Evolutionary conservation across 2,888 invertebrate species (phyloP).

Genomic region (Phortica okadai): DNA sequence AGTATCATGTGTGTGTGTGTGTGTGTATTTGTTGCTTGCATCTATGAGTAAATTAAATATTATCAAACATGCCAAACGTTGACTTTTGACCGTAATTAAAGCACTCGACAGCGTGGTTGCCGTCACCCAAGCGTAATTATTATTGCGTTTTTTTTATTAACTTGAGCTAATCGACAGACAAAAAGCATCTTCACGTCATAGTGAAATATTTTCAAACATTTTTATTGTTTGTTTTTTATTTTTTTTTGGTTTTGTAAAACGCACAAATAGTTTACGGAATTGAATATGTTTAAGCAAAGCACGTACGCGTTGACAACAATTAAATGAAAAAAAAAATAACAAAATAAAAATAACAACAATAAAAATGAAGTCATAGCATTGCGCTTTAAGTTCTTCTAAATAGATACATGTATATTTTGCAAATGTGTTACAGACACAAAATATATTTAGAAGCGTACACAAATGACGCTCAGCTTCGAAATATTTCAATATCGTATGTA

Average conservation of each 20-base stretch:
- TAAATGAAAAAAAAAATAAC: constrained; percentile 1
- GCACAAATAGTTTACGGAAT: background rate
- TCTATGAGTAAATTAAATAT: background rate
- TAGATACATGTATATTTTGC: background rate
- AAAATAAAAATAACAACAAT: background rate
- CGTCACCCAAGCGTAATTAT: constrained; percentile 43
- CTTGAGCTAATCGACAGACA: constrained; percentile 25
- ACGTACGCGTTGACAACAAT: constrained; percentile 15
- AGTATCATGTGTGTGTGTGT: background rate
- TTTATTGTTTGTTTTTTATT: background rate
- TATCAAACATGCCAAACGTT: constrained; percentile 28
- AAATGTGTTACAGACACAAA: background rate
- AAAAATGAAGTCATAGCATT: background rate
- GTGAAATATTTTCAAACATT: constrained; percentile 5
- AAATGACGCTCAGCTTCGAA: background rate
- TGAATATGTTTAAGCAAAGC: constrained; percentile 5
- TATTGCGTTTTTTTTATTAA: constrained; percentile 32
- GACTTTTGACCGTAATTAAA: constrained; percentile 66
- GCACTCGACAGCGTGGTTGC: constrained; percentile 39
- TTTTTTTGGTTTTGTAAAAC: background rate
- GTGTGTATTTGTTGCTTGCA: constrained; percentile 3
- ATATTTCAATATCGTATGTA: constrained; percentile 16
- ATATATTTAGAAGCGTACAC: background rate
- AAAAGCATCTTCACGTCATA: constrained; percentile 19
- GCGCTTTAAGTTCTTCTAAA: background rate